Evolutionary conservation across 2,888 invertebrate genomes (phyloP).

Genomic region (Drosophila infuscata): DNA sequence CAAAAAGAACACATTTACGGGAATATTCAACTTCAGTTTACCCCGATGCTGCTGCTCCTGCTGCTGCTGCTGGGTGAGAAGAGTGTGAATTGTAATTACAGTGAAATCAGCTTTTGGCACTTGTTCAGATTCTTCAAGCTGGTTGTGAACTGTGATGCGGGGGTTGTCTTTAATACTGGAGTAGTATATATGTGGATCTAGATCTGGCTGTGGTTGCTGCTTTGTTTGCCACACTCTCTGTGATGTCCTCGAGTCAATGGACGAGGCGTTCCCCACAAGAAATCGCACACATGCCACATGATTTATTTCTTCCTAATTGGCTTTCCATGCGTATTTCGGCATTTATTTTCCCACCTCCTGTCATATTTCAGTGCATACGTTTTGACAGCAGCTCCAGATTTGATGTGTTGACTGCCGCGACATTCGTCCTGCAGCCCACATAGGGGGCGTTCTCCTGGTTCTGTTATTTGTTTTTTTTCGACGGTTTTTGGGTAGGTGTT

Average conservation of each 20-base stretch:
- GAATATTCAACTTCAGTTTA: slow-evolving; percentile 43
- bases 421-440: slow-evolving; percentile 27
- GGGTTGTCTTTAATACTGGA: slow-evolving; percentile 18
- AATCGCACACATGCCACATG: slow-evolving; percentile 76
- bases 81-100: slow-evolving; percentile 84
- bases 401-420: slow-evolving; percentile 54
- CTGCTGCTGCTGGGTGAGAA: background rate
- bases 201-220: slow-evolving; percentile 33
- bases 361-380: slow-evolving; percentile 64
- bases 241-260: slow-evolving; percentile 49
- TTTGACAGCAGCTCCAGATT: slow-evolving; percentile 78
- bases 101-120: slow-evolving; percentile 83
- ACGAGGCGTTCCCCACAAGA: slow-evolving; percentile 52
- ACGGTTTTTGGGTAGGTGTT: slow-evolving; percentile 52
- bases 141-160: slow-evolving; percentile 32
- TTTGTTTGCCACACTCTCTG: slow-evolving; percentile 48
- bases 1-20: slow-evolving; percentile 83
- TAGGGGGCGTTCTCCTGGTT: slow-evolving; percentile 38
- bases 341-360: slow-evolving; percentile 45
- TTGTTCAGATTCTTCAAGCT: slow-evolving; percentile 69
- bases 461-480: background rate
- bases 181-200: slow-evolving; percentile 1
- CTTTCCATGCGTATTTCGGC: slow-evolving; percentile 71
- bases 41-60: slow-evolving; percentile 9
- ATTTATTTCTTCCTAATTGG: slow-evolving; percentile 78